Evolutionary conservation across 2,888 invertebrate species (phyloP).

Genomic region (Margaritifera margaritifera): DNA sequence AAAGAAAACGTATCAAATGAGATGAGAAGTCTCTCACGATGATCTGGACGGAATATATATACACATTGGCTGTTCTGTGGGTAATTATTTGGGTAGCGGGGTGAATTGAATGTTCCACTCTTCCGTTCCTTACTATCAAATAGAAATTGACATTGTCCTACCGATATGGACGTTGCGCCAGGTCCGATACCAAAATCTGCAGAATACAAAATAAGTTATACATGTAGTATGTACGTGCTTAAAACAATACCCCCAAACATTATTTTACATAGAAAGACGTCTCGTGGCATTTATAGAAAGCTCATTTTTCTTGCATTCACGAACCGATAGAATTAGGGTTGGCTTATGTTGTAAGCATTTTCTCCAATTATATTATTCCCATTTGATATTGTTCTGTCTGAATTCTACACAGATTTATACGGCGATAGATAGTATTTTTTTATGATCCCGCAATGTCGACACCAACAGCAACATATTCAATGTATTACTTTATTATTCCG

Average conservation of each 20-base stretch:
- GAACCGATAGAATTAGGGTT: no score
- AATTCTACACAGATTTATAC: no score
- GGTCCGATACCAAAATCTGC: constrained; percentile 94
- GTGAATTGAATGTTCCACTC: constrained; percentile 86
- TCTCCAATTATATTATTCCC: no score
- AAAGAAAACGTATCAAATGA: constrained; percentile 64
- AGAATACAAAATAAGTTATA: constrained; percentile 72
- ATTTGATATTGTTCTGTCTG: no score
- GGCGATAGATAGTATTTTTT: no score
- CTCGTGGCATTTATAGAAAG: neutral
- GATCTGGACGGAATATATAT: constrained; percentile 72
- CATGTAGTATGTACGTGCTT: neutral
- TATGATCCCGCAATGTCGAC: no score
- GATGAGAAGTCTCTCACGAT: constrained; percentile 64
- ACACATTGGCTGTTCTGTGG: constrained; percentile 73
- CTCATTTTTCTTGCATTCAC: no score
- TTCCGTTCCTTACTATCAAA: constrained; percentile 77
- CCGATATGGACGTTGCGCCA: constrained; percentile 89
- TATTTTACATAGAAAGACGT: constrained; percentile 2
- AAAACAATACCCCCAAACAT: neutral
- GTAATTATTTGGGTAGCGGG: constrained; percentile 77
- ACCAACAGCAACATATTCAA: no score
- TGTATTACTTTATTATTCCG: no score
- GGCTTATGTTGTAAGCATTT: no score
- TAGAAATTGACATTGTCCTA: constrained; percentile 89